Evolutionary conservation across 2,113 vertebrate genomes (phyloP).

Genomic region (Melanerpes aurifrons): DNA sequence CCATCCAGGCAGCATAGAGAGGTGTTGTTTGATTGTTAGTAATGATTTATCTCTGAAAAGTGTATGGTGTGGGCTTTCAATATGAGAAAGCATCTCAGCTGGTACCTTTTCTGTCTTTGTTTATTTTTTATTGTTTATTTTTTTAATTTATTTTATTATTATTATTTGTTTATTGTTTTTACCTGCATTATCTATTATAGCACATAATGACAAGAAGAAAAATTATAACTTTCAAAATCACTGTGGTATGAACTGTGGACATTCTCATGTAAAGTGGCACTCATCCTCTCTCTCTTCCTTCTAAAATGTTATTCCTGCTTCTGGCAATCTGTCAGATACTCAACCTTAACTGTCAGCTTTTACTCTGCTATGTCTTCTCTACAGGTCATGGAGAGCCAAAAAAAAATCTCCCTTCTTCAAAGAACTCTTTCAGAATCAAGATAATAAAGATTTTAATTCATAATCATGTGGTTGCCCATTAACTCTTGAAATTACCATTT

Average conservation of each 20-base stretch:
- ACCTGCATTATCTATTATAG: not conserved
- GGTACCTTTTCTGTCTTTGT: not conserved
- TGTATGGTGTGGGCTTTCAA: not conserved
- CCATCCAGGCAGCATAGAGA: not conserved
- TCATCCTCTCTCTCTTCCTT: not conserved
- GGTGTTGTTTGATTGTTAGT: not conserved
- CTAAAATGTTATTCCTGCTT: not conserved
- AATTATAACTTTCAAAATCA: not conserved
- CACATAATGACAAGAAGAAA: not conserved
- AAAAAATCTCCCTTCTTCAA: not conserved
- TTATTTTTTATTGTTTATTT: not conserved
- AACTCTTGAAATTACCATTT: not conserved
- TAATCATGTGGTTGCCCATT: not conserved
- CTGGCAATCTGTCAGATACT: not conserved
- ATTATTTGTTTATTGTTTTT: not conserved
- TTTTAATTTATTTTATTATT: not conserved
- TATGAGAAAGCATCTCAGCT: not conserved
- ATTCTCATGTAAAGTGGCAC: not conserved
- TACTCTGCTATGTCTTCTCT: not conserved
- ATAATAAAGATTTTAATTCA: not conserved
- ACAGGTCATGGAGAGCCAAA: not conserved
- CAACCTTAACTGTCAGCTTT: not conserved
- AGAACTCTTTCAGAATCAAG: not conserved
- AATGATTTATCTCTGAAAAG: not conserved
- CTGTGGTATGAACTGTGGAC: not conserved